A percentile compares a stretch with the other conserved stretches of the same genome.
Evolutionary conservation across 2,113 vertebrate genomes (phyloP).

Genomic region (Menura novaehollandiae): DNA sequence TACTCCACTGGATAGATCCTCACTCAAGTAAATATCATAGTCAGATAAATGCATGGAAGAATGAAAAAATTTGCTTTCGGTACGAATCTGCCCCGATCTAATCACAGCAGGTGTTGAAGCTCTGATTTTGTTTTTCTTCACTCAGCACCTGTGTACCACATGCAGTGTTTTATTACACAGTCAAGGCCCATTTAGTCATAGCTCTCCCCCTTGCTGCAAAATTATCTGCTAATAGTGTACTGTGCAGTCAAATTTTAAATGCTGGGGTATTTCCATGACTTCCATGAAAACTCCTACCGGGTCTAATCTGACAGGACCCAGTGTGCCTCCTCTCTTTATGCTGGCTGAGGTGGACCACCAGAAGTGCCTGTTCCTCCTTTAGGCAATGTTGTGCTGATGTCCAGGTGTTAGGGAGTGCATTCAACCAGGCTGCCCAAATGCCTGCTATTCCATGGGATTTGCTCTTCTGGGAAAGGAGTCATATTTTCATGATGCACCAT

Average conservation of each 20-base stretch:
- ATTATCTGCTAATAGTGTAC: background rate
- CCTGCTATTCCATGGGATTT: background rate
- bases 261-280: background rate
- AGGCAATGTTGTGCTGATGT: background rate
- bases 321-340: background rate
- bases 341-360: background rate
- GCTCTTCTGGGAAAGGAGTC: background rate
- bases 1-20: background rate
- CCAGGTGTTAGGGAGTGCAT: rapidly evolving
- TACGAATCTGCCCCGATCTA: background rate
- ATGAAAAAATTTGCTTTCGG: background rate
- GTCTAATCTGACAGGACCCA: background rate
- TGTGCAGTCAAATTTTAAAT: background rate
- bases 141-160: background rate
- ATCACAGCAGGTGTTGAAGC: background rate
- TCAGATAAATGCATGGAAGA: background rate
- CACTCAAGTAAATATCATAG: background rate
- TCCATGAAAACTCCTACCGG: background rate
- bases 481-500: background rate
- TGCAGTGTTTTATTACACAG: background rate
- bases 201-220: background rate
- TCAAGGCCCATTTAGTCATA: background rate
- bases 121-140: background rate
- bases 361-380: background rate
- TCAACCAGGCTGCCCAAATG: background rate